Evolutionary conservation across 1,140 invertebrate species (phyloP), one percentile per base, ranked within the genome.

Genomic region (Panulirus ornatus): DNA sequence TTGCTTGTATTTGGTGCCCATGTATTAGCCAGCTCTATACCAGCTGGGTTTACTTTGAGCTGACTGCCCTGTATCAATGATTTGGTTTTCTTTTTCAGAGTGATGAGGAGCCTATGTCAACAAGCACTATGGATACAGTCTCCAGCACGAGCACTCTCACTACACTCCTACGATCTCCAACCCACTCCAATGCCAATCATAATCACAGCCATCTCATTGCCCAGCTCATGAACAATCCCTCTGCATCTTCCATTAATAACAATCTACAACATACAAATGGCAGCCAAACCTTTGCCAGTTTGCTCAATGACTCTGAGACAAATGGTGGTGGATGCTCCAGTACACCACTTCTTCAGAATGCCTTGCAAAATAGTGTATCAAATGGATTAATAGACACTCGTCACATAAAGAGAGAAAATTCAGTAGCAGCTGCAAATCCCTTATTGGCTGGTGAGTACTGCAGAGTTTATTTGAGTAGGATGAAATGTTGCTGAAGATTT

Each of bases 361-460:
- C 91, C 88, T 82, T 90, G 66, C 88, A 90, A 44, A 91, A 85
- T 66, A 86, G 79, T 66, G 16, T 44, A 88, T 91, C 78, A 70
- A 90, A 86, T 86, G 82, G 47, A 66, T 75, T 90, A 63, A 73
- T 84, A 54, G 88, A 92, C 76, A 71, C 79, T 47, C 75, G 79
- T 30, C 66, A 87, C 88, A 88, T 79, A 79, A 91, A 88, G 88
- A 82, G 91, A 90, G 84, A 92, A 96, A 96, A 94, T 96, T 96
- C 93, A 85, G 97, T 97, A 78, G 97, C 96, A 1, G 96, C 96
- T 0, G 96, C 96, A 22, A 97, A 97, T 94, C 97, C 97, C 47
- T 94, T 97, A 66, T 94, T 97, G 90, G 97, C 97, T 93, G 95
- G 95, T 96, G 93, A 93, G 93, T 93, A 66, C 11, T 51, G 8